Evolutionary conservation across 2,888 invertebrate genomes (phyloP).

Genomic region (Sarcophaga carnaria): DNA sequence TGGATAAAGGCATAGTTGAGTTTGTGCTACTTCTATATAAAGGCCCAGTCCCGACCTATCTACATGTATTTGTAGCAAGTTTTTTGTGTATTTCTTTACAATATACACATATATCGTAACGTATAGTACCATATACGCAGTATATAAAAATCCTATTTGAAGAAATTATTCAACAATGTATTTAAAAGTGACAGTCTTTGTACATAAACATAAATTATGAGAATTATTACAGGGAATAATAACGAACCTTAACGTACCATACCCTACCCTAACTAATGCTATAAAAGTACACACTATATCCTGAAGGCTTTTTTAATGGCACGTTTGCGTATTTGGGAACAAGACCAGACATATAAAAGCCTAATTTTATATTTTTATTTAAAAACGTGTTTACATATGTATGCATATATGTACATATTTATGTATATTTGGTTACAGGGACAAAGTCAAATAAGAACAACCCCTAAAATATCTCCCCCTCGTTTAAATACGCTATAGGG

Average conservation of each 20-base stretch:
- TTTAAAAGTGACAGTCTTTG: constrained; percentile 54
- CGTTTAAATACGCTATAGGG: constrained; percentile 38
- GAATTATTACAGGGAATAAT: constrained; percentile 29
- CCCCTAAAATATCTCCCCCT: constrained; percentile 66
- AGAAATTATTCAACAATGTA: constrained; percentile 66
- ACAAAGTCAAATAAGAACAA: constrained; percentile 53
- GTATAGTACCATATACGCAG: not conserved
- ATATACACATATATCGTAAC: not conserved
- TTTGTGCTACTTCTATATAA: no score
- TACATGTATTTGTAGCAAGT: not conserved
- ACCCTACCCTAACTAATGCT: constrained; percentile 64
- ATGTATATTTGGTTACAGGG: not conserved
- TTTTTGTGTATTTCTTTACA: constrained; percentile 11
- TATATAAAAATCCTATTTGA: constrained; percentile 42
- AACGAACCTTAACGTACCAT: constrained; percentile 67
- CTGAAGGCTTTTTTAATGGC: constrained; percentile 20
- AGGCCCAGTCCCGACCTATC: no score
- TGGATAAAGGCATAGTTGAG: no score
- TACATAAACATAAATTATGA: constrained; percentile 56
- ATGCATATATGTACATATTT: not conserved
- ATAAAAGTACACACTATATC: constrained; percentile 16
- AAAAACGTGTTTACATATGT: not conserved
- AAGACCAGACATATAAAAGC: constrained; percentile 12
- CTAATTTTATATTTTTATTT: constrained; percentile 23
- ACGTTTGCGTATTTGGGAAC: not conserved